Percentiles rank a stretch among this genome's conserved stretches.
Conservation (phyloP, 2,797 vertebrate genomes). For the Phoxinus dragarum region DNA sequence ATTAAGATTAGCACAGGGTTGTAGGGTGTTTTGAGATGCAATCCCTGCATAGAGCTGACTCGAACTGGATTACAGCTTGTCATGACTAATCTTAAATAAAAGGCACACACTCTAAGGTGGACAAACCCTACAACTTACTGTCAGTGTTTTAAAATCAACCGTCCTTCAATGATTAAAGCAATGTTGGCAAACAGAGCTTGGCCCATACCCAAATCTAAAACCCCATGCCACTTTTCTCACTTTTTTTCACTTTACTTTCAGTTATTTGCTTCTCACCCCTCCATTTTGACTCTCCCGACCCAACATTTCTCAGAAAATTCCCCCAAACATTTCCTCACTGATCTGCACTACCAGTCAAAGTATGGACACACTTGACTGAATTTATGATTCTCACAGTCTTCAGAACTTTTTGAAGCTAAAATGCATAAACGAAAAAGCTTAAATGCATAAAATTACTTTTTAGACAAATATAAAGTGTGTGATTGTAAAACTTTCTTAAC, state of each 20-base stretch:
- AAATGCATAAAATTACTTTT: neutral
- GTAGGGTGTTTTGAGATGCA: slow-evolving; percentile 42
- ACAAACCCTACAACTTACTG: slow-evolving; percentile 15
- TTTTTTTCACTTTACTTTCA: too few species aligned
- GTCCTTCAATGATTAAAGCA: slow-evolving; percentile 20
- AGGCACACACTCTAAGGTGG: slow-evolving; percentile 25
- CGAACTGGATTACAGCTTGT: slow-evolving; percentile 47
- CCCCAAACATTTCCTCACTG: neutral
- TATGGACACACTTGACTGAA: neutral
- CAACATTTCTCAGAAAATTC: neutral
- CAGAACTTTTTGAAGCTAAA: neutral
- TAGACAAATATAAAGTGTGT: neutral
- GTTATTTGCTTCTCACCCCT: neutral
- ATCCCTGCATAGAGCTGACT: slow-evolving; percentile 40
- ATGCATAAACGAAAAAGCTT: neutral
- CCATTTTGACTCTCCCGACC: neutral
- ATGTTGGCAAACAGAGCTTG: too few species aligned
- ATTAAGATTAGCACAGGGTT: slow-evolving; percentile 78
- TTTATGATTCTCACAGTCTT: neutral
- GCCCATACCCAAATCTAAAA: too few species aligned
- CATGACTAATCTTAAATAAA: slow-evolving; percentile 49
- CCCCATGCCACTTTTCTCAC: too few species aligned
- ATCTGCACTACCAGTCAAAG: neutral
- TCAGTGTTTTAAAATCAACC: slow-evolving; percentile 29
- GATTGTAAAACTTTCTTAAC: neutral